Percentiles rank a stretch among this genome's conserved stretches.
Conservation (phyloP, 1,140 invertebrate species). For the Penaeus indicus region DNA sequence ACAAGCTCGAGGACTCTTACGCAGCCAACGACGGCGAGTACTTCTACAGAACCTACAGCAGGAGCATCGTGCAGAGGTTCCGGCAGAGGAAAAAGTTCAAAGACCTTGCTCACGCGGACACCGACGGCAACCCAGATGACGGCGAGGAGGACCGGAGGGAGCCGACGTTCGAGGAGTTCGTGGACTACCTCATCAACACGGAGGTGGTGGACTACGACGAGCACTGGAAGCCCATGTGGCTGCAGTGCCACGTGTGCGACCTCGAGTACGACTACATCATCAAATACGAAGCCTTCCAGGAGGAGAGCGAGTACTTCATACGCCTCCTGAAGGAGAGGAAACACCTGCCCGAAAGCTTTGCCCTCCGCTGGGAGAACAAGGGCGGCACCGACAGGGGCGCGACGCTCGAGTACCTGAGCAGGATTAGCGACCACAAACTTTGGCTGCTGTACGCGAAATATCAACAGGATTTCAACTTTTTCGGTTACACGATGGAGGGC, state of each 20-base stretch:
- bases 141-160: not conserved
- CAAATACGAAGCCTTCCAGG: constrained; percentile 47
- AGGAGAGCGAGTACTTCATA: constrained; percentile 47
- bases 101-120: no score
- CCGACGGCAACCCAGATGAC: not conserved
- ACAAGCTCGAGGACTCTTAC: constrained; percentile 51
- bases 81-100: not conserved
- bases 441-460: constrained; percentile 43
- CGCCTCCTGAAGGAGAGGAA: constrained; percentile 28
- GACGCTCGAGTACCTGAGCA: constrained; percentile 15
- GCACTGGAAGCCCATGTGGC: constrained; percentile 53
- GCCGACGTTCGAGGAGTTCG: constrained; percentile 52
- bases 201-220: constrained; percentile 49
- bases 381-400: constrained; percentile 24
- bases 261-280: constrained; percentile 59
- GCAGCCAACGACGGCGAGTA: constrained; percentile 32
- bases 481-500: constrained; percentile 42
- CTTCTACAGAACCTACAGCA: constrained; percentile 53
- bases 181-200: constrained; percentile 52
- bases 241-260: constrained; percentile 55
- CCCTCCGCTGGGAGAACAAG: constrained; percentile 42
- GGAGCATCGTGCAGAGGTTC: constrained; percentile 39
- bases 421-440: constrained; percentile 32
- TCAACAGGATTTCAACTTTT: constrained; percentile 35
- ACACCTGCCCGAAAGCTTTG: constrained; percentile 17